Evolutionary conservation across 2,888 invertebrate species (phyloP), one percentile per base, ranked within the genome.

Genomic region (Conops quadrifasciatus): DNA sequence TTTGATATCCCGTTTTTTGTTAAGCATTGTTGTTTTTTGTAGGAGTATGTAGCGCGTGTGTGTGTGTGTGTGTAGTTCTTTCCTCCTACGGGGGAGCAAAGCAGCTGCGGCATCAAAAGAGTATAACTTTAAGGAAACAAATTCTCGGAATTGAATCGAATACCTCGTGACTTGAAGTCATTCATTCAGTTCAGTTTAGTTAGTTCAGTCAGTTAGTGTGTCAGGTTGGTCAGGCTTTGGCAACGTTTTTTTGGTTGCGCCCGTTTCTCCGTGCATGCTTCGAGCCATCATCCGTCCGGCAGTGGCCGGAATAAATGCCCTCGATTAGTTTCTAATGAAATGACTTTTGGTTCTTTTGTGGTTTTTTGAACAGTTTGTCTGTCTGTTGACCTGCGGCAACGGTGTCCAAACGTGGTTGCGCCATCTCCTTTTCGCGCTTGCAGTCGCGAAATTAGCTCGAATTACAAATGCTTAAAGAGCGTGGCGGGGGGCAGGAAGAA

Each of bases 71-170:
- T 36, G 58, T 5, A 36, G 13, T 15, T 24, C 4, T 5, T 19
- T 28, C 60, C 28, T 26, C 36, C 36, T 36, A 4, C 36, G 9
- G 5, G 36, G 36, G 9, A 36, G 36, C 36, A 36, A 36, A 36
- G 36, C 47, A 28, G 59, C 58, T 49, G 43, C 76, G 76, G 74
- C 75, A 74, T 74, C 70, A n/a, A 43, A 56, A 67, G 72, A 73
- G 74, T 72, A 77, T 78, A 78, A 77, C 78, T 78, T 74, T 80
- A 78, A 79, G 74, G 78, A 75, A 71, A 73, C 72, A 75, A 79
- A 79, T 83, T 83, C 83, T 79, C 76, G 78, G 83, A 83, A 83
- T 82, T 80, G 78, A 83, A 83, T 82, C 81, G 83, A 83, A 83
- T 83, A 83, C 82, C 80, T 76, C 74, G 21, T 45, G 24, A 58